A percentile compares a stretch with the other conserved stretches of the same genome.
These are phyloP conservation scores for Plestiodon gilberti DNA, from an alignment of 2,113 vertebrate species.

Conservation along the genomic window DNA sequence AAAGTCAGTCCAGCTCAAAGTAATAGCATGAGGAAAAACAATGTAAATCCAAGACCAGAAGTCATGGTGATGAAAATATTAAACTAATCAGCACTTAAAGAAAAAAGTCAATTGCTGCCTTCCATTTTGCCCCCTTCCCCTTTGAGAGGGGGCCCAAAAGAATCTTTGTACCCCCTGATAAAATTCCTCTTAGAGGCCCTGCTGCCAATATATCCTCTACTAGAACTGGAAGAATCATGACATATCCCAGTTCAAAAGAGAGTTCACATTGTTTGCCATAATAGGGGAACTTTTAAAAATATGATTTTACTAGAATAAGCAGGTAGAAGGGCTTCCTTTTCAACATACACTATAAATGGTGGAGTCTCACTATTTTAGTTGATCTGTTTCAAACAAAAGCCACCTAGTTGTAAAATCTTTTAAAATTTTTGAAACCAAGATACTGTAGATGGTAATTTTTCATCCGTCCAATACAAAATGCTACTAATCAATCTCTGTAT, in stretches of 20 bases:
- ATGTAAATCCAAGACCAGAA: conserved; percentile 48
- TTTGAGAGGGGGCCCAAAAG: too few species aligned
- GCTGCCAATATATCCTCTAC: conserved; percentile 30
- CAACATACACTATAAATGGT: conserved; percentile 28
- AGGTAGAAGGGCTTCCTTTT: background rate
- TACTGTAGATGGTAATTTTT: conserved; percentile 15
- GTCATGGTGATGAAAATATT: conserved; percentile 56
- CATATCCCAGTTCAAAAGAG: conserved; percentile 47
- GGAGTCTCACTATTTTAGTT: background rate
- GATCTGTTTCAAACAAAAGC: conserved; percentile 9
- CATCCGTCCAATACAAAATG: background rate
- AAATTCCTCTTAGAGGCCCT: conserved; percentile 40
- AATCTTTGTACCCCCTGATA: too few species aligned
- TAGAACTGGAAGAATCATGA: conserved; percentile 54
- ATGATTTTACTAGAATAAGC: conserved; percentile 47
- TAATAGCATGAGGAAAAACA: conserved; percentile 31
- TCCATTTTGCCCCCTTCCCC: too few species aligned
- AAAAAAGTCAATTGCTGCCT: too few species aligned
- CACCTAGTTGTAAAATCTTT: background rate
- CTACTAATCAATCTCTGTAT: background rate
- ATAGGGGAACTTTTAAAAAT: conserved; percentile 46
- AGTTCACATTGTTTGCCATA: conserved; percentile 47
- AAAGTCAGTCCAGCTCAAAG: conserved; percentile 15
- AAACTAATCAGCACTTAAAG: conserved; percentile 53
- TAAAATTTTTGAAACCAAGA: conserved; percentile 2